A percentile compares a stretch with the other conserved stretches of the same genome.
These are phyloP conservation scores for Scelioninae gen. 2 DNA, from an alignment of 2,888 invertebrate genomes.

Conservation along the genomic window DNA sequence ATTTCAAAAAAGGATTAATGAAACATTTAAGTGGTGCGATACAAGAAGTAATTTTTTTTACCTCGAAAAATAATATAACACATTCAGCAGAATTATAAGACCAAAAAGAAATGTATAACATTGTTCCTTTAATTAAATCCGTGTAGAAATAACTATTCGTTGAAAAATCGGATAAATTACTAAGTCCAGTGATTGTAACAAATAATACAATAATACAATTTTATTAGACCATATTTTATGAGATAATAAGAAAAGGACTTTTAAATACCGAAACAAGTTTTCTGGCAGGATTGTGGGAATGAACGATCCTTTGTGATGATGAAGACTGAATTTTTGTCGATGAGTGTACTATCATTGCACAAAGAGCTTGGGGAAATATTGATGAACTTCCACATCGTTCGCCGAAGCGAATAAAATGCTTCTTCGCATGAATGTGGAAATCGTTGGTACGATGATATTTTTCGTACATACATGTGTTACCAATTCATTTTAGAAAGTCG, in stretches of 20 bases:
- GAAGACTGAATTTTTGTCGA: slow-evolving; percentile 37
- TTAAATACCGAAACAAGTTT: slow-evolving; percentile 8
- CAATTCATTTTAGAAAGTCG: not conserved
- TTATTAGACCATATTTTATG: no score
- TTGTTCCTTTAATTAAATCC: no score
- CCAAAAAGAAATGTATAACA: no score
- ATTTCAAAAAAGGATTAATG: no score
- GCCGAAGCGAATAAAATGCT: slow-evolving; percentile 27
- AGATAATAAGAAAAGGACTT: no score
- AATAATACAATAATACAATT: no score
- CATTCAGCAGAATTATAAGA: no score
- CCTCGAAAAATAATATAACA: no score
- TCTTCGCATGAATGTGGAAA: slow-evolving; percentile 13
- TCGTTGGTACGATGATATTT: slow-evolving; percentile 8
- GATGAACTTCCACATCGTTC: slow-evolving; percentile 28
- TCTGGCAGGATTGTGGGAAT: slow-evolving; percentile 7
- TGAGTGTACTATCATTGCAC: slow-evolving; percentile 41
- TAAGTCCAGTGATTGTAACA: no score
- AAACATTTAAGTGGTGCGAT: not conserved
- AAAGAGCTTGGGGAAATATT: slow-evolving; percentile 42
- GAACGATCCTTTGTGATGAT: slow-evolving; percentile 30
- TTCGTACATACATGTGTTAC: not conserved
- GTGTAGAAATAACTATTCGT: no score
- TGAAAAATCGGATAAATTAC: no score
- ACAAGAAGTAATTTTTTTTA: not conserved